Percentiles rank a stretch among this genome's conserved stretches.
Conservation (phyloP, 2,113 vertebrate species). For the Burhinus oedicnemus region DNA sequence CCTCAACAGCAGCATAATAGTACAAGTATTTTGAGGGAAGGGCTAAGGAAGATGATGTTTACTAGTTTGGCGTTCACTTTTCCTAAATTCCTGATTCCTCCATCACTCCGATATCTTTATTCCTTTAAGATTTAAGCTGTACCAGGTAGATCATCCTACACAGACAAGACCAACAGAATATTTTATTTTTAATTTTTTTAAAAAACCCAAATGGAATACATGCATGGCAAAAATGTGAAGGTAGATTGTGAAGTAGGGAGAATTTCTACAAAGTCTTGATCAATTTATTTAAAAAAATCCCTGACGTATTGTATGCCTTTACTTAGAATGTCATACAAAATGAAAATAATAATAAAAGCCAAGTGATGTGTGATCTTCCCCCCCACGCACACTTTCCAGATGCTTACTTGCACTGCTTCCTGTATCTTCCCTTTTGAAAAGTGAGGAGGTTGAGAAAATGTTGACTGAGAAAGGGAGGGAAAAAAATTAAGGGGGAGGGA, state of each 20-base stretch:
- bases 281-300: background rate
- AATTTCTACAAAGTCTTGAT: background rate
- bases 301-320: background rate
- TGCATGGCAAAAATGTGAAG: background rate
- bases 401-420: background rate
- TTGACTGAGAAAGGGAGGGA: background rate
- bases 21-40: background rate
- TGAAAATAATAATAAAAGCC: background rate
- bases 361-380: background rate
- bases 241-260: background rate
- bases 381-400: rapidly evolving
- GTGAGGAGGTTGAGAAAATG: background rate
- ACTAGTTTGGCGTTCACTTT: background rate
- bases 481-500: rapidly evolving
- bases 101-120: background rate
- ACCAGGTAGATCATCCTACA: background rate
- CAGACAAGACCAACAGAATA: background rate
- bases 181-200: background rate
- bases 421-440: background rate
- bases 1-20: background rate
- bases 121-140: background rate
- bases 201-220: background rate
- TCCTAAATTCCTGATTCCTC: background rate
- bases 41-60: background rate
- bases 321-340: background rate